phyloP scores from a whole-genome alignment of 1,140 invertebrate species.

The Carcinoscorpius rotundicauda region DNA sequence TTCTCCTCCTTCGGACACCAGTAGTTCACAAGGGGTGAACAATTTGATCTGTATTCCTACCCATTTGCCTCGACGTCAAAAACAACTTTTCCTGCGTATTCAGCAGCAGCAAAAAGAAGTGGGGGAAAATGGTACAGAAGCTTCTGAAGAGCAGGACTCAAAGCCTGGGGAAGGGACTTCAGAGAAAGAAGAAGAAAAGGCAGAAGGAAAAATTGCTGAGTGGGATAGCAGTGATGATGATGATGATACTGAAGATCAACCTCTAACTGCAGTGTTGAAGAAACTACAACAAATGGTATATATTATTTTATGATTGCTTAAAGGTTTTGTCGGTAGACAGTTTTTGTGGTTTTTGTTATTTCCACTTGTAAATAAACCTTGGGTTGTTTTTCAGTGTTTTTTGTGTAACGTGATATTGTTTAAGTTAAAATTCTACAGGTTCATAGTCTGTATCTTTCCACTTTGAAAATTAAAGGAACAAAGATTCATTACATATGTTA shows the following conservation, averaged over 20 bases:
- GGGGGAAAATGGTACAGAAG: background rate
- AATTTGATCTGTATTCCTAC: slow-evolving; percentile 30
- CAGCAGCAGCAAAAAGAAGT: slow-evolving; percentile 34
- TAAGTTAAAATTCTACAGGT: background rate
- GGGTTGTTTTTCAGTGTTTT: background rate
- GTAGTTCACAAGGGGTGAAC: too few relatives aligned
- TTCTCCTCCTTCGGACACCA: background rate
- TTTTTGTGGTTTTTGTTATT: background rate
- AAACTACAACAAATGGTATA: slow-evolving; percentile 24
- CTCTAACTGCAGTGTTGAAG: slow-evolving; percentile 28
- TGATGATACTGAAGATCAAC: slow-evolving; percentile 40
- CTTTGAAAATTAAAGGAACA: slow-evolving; percentile 1
- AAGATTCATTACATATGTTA: too few relatives aligned
- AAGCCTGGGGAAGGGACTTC: slow-evolving; percentile 14
- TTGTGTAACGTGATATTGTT: background rate
- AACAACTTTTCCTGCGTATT: slow-evolving; percentile 52
- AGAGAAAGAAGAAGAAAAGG: slow-evolving; percentile 12
- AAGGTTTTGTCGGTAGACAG: background rate
- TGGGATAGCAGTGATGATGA: slow-evolving; percentile 53
- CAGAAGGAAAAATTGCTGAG: slow-evolving; percentile 26
- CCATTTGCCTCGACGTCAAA: slow-evolving; percentile 50
- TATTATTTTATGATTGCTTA: background rate
- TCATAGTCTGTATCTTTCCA: slow-evolving; percentile 2
- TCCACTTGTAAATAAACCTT: background rate
- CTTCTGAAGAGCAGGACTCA: slow-evolving; percentile 13